Evolutionary conservation across 2,797 vertebrate genomes (phyloP), one percentile per base, ranked within the genome.

Genomic region (Pogoniulus pusillus): DNA sequence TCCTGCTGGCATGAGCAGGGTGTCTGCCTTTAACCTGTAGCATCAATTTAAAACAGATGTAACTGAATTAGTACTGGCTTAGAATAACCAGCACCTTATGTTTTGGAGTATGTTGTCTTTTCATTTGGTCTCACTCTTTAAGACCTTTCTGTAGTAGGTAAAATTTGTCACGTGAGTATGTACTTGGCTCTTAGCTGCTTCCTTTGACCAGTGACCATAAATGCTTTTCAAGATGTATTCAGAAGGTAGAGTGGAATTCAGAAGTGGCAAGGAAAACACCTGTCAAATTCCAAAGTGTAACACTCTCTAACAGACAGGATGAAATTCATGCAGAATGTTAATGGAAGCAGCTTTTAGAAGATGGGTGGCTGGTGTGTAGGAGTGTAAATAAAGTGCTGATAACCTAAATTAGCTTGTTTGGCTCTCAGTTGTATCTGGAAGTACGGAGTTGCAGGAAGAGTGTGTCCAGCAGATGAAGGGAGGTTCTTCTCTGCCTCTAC

Each of bases 291-390:
- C 8, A 3, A 5, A 62, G 45, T n/a, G 0, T 12, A 30, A 43
- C 9, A 7, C 32, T 47, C 32, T 49, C 9, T 1, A 5, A 16
- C 0, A 5, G 1, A 17, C n/a, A 53, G 58, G 43, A 19, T 35
- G 51, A 30, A 32, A 37, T 30, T 41, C 35, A 5, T 6, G 1
- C 10, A 17, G 29, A 45, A 19, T 8, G 3, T 27, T 4, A 12
- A 41, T 2, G 18, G 53, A 16, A 65, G 32, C 35, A 60, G 62
- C 53, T 68, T 73, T 69, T 39, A 51, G 34, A 24, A 37, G 26
- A 43, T 2, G 54, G 7, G n/a, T 23, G 60, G 1, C 27, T 41
- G 37, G 27, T 37, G 47, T 32, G 29, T 0, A 2, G 76, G 18
- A 57, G 26, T 3, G 0, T 34, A 34, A 57, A 26, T 51, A 43